Evolutionary conservation across 2,888 invertebrate genomes (phyloP).

Genomic region (Camponotus fellah): DNA sequence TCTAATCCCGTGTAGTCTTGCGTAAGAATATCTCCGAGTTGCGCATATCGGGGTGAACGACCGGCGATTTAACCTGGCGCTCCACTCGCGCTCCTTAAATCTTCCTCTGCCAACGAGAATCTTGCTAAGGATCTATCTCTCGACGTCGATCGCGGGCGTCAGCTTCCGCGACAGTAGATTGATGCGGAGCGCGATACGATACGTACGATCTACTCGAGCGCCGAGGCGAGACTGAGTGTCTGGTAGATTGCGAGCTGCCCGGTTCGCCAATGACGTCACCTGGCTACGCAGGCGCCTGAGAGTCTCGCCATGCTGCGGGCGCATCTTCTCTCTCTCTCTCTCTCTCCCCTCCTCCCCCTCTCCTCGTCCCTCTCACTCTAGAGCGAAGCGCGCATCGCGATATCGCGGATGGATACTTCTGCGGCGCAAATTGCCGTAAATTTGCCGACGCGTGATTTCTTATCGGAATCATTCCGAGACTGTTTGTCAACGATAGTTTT

Average conservation of each 20-base stretch:
- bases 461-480: conserved; percentile 17
- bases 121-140: background rate
- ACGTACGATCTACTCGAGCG: conserved; percentile 72
- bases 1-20: conserved; percentile 1
- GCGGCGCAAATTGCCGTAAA: conserved; percentile 53
- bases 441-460: background rate
- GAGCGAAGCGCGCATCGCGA: conserved; percentile 45
- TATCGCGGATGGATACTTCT: conserved; percentile 60
- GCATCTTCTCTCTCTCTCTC: conserved; percentile 63
- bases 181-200: background rate
- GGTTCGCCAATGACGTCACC: conserved; percentile 83
- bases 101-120: background rate
- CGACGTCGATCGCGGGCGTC: background rate
- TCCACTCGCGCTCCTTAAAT: background rate
- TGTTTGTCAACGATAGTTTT: conserved; percentile 46
- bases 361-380: background rate
- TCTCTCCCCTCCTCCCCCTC: background rate
- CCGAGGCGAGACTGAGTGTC: conserved; percentile 85
- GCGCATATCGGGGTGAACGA: conserved; percentile 23
- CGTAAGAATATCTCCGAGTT: conserved; percentile 22
- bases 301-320: conserved; percentile 72
- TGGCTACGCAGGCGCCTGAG: conserved; percentile 81
- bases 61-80: conserved; percentile 5
- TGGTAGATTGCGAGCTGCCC: conserved; percentile 77
- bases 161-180: background rate